Percentiles rank a stretch among this genome's conserved stretches.
phyloP scores from a whole-genome alignment of 1,140 invertebrate genomes.

The Bradysia coprophila region DNA sequence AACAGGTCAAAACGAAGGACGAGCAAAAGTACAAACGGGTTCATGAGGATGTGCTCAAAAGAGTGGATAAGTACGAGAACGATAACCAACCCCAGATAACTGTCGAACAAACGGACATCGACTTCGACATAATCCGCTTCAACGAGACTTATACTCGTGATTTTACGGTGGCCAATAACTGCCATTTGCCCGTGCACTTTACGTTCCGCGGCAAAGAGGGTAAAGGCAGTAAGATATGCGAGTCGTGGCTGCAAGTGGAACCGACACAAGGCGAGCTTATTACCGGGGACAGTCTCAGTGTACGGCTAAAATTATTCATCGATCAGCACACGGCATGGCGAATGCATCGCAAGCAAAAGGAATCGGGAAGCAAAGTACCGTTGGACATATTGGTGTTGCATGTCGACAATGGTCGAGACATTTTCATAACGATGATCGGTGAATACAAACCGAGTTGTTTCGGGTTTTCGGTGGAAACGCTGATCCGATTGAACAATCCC shows the following conservation, averaged over 20 bases:
- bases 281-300: constrained; percentile 24
- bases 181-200: constrained; percentile 83
- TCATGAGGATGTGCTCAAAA: constrained; percentile 91
- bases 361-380: constrained; percentile 58
- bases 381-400: constrained; percentile 93
- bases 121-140: constrained; percentile 72
- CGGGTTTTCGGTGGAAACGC: constrained; percentile 77
- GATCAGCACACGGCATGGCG: constrained; percentile 10
- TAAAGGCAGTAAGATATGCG: constrained; percentile 62
- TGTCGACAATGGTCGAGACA: constrained; percentile 87
- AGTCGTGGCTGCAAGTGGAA: constrained; percentile 81
- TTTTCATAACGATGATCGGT: constrained; percentile 83
- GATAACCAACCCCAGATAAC: constrained; percentile 80
- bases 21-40: constrained; percentile 66
- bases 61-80: constrained; percentile 90
- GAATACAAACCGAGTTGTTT: constrained; percentile 81
- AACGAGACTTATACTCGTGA: constrained; percentile 57
- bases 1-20: constrained; percentile 71
- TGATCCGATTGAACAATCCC: constrained; percentile 67
- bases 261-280: constrained; percentile 42
- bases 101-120: constrained; percentile 79
- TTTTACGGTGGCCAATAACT: constrained; percentile 85
- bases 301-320: constrained; percentile 13
- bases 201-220: constrained; percentile 89
- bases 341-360: constrained; percentile 20